phyloP scores from a whole-genome alignment of 1,140 invertebrate genomes.

The Coelopa frigida region DNA sequence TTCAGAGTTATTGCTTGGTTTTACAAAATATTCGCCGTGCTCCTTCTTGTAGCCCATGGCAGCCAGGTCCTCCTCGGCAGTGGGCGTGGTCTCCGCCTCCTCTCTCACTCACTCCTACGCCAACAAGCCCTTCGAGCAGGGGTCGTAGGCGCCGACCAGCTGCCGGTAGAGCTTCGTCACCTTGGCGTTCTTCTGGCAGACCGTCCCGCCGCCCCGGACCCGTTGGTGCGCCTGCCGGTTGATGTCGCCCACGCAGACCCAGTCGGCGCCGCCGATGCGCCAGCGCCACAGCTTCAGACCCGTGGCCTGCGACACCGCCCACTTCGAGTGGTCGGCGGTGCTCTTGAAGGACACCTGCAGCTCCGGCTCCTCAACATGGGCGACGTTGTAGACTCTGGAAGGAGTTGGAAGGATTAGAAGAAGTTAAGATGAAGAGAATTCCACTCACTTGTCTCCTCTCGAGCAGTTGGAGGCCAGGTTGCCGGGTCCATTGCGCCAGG shows the following conservation, averaged over 20 bases:
- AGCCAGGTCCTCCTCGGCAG: too few relatives aligned
- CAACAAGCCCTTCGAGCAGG: constrained; percentile 6
- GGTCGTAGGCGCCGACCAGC: constrained; percentile 44
- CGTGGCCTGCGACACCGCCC: constrained; percentile 60
- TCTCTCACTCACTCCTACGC: too few relatives aligned
- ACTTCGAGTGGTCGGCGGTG: constrained; percentile 84
- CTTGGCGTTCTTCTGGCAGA: constrained; percentile 56
- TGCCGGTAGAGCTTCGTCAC: constrained; percentile 52
- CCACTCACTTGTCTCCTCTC: constrained; percentile 44
- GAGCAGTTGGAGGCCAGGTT: constrained; percentile 63
- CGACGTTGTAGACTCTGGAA: constrained; percentile 63
- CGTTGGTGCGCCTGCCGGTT: constrained; percentile 75
- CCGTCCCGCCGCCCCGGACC: constrained; percentile 70
- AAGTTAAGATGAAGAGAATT: constrained; percentile 22
- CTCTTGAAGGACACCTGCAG: constrained; percentile 60
- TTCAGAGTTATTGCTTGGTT: too few relatives aligned
- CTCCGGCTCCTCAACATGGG: constrained; percentile 50
- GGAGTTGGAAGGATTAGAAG: constrained; percentile 11
- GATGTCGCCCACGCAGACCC: constrained; percentile 88
- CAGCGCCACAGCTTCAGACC: constrained; percentile 34
- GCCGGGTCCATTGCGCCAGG: constrained; percentile 78
- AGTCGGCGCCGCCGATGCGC: constrained; percentile 50
- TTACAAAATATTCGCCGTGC: too few relatives aligned
- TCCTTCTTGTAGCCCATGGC: too few relatives aligned
- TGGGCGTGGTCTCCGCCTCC: too few relatives aligned